Conservation (phyloP, 2,797 vertebrate genomes). For the Rhynchonycteris naso region DNA sequence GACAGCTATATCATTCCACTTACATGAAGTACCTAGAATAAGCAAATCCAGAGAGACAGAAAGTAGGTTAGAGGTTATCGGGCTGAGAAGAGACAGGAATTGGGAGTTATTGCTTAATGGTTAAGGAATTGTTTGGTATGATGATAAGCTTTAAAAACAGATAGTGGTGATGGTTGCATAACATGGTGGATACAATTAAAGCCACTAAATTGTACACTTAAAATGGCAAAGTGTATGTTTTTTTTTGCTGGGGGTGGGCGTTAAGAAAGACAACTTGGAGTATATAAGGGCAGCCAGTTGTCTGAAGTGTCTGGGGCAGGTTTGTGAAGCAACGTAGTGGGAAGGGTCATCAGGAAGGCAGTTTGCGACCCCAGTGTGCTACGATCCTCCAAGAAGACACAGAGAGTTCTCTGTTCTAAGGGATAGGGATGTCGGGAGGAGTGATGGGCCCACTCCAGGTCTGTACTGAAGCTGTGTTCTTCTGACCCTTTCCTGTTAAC, state of each 20-base stretch:
- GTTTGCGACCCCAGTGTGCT: neutral
- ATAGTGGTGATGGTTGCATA: neutral
- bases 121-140: neutral
- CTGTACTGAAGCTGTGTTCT: conserved; percentile 20
- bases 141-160: neutral
- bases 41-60: neutral
- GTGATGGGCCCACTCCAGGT: neutral
- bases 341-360: neutral
- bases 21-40: neutral
- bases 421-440: neutral
- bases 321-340: neutral
- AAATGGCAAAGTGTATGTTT: neutral
- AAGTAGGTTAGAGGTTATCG: neutral
- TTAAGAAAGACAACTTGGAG: neutral
- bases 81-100: neutral
- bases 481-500: neutral
- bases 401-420: neutral
- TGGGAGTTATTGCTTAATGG: neutral
- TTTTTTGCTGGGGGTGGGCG: neutral
- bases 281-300: neutral
- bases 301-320: neutral
- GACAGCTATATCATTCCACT: neutral
- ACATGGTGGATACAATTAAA: neutral
- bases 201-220: neutral
- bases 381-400: neutral